Base-by-base conservation (phyloP, 2,113 vertebrate genomes). In the Dicaeum eximium region DNA sequence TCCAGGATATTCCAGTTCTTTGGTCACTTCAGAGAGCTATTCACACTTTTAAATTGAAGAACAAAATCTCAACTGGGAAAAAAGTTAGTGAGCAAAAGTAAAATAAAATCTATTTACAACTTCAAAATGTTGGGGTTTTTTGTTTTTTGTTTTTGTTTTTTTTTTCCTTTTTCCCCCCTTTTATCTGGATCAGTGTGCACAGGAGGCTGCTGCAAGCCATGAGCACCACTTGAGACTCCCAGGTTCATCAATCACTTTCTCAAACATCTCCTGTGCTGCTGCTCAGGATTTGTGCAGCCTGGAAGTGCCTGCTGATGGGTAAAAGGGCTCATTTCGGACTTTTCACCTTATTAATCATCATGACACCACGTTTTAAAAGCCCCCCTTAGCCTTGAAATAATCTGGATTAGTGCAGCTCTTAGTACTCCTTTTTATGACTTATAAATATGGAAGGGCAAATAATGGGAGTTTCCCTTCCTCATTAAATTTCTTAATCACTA, bases 241-340 rank as follows among this genome's bases (percentile, higher is more conserved):
- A 73, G 78, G 4, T 6, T 27, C 45, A 69, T 47, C 0, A 0
- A 28, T 77, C 28, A 31, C 13, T 28, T n/a, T 17, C 48, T 73
- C 58, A 56, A 73, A 35, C 45, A 42, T 11, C 47, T 48, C n/a
- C 50, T 75, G 28, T 54, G 60, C 28, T 87, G 42, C 48, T 75
- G 2, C 42, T 60, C 28, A 37, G 44, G 66, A 50, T 86, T 38
- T 79, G 31, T 40, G 38, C 42, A 80, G 22, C 22, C 78, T 84
- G 4, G 28, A 80, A 61, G 53, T 61, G 37, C 14, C 70, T 66
- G 20, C 44, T 84, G 47, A 8, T n/a, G 47, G 37, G 25, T 40
- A 50, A 48, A 40, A 61, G 44, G 28, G 20, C 23, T 78, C 8
- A 16, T 77, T 87, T 84, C 60, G 61, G 15, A 9, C 23, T 11